Evolutionary conservation across 1,140 invertebrate species (phyloP), one percentile per base, ranked within the genome.

Genomic region (Dufourea novaeangliae): DNA sequence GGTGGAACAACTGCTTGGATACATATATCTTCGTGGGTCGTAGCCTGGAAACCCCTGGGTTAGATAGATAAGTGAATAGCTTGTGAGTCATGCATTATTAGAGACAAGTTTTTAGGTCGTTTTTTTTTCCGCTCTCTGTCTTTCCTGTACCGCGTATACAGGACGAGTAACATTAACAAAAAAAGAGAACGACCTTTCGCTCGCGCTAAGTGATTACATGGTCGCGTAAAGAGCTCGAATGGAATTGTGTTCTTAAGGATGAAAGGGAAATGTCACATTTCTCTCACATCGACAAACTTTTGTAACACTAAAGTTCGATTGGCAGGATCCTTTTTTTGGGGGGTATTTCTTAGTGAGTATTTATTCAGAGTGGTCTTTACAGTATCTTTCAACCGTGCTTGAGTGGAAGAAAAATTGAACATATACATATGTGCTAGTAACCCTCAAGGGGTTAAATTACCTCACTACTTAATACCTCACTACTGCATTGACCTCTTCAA

Each of bases 1-100:
- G 82, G 63, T 84, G 72, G 63, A 77, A 57, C 69, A 70, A 80
- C 27, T 34, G 80, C 52, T 61, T 32, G 22, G 71, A 71, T 68
- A 71, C 73, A 80, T 83, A 63, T 81, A 64, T 83, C 75, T 64
- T 14, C n/a, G 41, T 50, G 71, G 76, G 76, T 84, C 80, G 81
- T 22, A 84, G 77, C 81, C 82, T 84, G 81, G 39, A 83, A 83
- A 84, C 82, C 81, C 67, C 50, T 76, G 32, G 76, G 71, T 84
- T 79, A 79, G 66, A 75, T 57, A 81, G 83, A 85, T 85, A 85
- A 85, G 70, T 81, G 83, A 85, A 85, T 84, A 78, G 69, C 54
- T 44, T 56, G 76, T 85, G 83, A 85, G 73, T 85, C 83, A 85
- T n/a, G 46, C 54, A 57, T 84, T 81, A 79, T 84, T 81, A 72